These are phyloP conservation scores for Bugula neritina DNA, from an alignment of 2,888 invertebrate species.

Conservation along the genomic window DNA sequence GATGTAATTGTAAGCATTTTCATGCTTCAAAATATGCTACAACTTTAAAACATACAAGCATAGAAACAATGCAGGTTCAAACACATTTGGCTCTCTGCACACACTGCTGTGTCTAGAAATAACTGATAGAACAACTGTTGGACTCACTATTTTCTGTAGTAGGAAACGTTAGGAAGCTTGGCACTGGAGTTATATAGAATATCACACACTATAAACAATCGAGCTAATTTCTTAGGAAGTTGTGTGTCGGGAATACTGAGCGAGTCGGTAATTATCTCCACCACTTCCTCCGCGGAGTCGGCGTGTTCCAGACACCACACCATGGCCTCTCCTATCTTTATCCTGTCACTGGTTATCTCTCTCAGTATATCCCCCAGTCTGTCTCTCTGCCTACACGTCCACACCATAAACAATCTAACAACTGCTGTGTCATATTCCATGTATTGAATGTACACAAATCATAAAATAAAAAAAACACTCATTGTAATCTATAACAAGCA, in stretches of 20 bases:
- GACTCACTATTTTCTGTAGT: slow-evolving; percentile 62
- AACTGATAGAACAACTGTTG: no score
- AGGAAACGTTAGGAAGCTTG: slow-evolving; percentile 91
- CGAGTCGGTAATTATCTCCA: slow-evolving; percentile 82
- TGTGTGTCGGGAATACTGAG: slow-evolving; percentile 70
- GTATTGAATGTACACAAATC: no score
- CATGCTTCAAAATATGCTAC: no score
- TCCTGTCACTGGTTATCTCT: slow-evolving; percentile 61
- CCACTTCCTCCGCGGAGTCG: slow-evolving; percentile 92
- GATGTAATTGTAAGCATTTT: no score
- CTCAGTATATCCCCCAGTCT: slow-evolving; percentile 85
- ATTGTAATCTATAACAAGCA: no score
- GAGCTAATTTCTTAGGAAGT: slow-evolving; percentile 74
- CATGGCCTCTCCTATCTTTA: slow-evolving; percentile 88
- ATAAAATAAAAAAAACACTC: no score
- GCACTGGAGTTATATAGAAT: slow-evolving; percentile 94
- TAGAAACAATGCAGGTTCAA: no score
- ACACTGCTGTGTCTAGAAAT: no score
- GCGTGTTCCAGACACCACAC: slow-evolving; percentile 98
- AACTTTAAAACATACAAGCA: no score
- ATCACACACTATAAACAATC: slow-evolving; percentile 91
- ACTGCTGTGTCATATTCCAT: no score
- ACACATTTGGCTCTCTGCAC: no score
- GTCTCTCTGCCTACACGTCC: slow-evolving; percentile 30
- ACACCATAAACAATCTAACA: background rate